Conservation (phyloP, 2,888 invertebrate species). For the Lycaena phlaeas region DNA sequence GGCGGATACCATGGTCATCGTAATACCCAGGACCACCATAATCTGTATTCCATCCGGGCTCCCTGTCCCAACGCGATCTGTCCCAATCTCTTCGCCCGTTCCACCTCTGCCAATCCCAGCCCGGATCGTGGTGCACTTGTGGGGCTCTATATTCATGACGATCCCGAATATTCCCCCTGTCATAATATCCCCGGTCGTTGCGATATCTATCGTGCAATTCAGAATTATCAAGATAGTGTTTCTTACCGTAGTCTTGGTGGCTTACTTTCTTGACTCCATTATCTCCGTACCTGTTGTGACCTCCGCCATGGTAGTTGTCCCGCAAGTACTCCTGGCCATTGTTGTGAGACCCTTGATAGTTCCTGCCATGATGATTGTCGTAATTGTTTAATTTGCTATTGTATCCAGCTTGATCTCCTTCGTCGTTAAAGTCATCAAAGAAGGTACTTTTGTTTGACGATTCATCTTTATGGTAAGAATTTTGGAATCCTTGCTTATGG, state of each 20-base stretch:
- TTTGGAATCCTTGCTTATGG: slow-evolving; percentile 78
- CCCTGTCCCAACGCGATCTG: slow-evolving; percentile 32
- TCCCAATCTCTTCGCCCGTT: slow-evolving; percentile 34
- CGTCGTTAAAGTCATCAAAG: slow-evolving; percentile 75
- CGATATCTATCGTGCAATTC: slow-evolving; percentile 54
- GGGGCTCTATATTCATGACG: slow-evolving; percentile 42
- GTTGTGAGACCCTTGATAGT: slow-evolving; percentile 54
- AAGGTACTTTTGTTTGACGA: slow-evolving; percentile 79
- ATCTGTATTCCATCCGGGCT: slow-evolving; percentile 37
- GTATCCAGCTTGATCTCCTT: slow-evolving; percentile 57
- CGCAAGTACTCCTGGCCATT: slow-evolving; percentile 52
- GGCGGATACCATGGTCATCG: slow-evolving; percentile 50
- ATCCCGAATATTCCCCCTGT: slow-evolving; percentile 47
- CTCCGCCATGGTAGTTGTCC: slow-evolving; percentile 52
- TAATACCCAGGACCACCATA: slow-evolving; percentile 58
- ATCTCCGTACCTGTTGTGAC: slow-evolving; percentile 52
- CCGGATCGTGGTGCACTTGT: slow-evolving; percentile 33
- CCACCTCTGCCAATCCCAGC: slow-evolving; percentile 51
- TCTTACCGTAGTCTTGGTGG: slow-evolving; percentile 56
- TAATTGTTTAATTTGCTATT: slow-evolving; percentile 52
- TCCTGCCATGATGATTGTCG: slow-evolving; percentile 53
- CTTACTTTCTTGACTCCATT: slow-evolving; percentile 49
- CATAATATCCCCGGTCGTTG: slow-evolving; percentile 47
- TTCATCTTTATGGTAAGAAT: slow-evolving; percentile 80
- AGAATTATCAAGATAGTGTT: slow-evolving; percentile 58